These are phyloP conservation scores for Nyctereutes procyonoides DNA, from an alignment of 2,113 vertebrate species.

Conservation along the genomic window DNA sequence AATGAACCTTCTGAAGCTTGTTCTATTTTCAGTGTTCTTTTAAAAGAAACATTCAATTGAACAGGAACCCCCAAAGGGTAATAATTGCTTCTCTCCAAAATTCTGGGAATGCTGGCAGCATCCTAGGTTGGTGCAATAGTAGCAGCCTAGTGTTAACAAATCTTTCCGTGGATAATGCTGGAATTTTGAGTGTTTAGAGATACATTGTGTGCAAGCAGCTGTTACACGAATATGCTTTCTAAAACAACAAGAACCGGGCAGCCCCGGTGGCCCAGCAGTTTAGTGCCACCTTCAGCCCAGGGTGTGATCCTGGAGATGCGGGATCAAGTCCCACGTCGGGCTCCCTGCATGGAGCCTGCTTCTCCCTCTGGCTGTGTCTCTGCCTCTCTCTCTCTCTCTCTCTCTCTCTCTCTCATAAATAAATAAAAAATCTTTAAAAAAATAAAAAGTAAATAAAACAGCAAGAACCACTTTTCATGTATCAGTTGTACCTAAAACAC, in stretches of 20 bases:
- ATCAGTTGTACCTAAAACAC: not conserved
- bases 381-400: too few relatives aligned
- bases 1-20: not conserved
- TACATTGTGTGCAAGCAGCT: not conserved
- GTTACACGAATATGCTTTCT: not conserved
- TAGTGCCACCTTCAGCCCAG: too few relatives aligned
- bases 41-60: not conserved
- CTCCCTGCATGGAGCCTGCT: too few relatives aligned
- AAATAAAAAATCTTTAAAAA: not conserved
- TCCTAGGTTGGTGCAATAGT: too few relatives aligned
- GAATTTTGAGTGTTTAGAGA: not conserved
- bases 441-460: not conserved
- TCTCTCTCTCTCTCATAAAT: too few relatives aligned
- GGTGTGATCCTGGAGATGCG: too few relatives aligned
- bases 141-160: not conserved
- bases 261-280: too few relatives aligned
- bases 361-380: too few relatives aligned
- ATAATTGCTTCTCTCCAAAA: not conserved
- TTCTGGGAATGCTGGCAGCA: not conserved
- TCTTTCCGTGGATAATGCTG: not conserved
- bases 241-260: too few relatives aligned
- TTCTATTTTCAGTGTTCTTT: not conserved
- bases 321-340: too few relatives aligned
- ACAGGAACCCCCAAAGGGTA: too few relatives aligned
- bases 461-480: not conserved